Evolutionary conservation across 2,888 invertebrate genomes (phyloP).

Genomic region (Ormia ochracea): DNA sequence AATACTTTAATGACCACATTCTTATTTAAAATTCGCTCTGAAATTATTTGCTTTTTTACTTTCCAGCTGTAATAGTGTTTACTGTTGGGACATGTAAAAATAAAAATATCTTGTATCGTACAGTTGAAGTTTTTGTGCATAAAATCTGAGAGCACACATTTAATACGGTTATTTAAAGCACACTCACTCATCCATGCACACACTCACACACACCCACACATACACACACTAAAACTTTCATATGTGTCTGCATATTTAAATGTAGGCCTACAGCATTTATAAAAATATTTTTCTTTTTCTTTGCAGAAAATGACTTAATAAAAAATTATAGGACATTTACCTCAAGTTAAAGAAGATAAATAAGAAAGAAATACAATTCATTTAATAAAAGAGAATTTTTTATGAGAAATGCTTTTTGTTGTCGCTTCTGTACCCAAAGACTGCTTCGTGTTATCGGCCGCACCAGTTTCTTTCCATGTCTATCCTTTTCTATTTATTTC

Average conservation of each 20-base stretch:
- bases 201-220: too few relatives aligned
- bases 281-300: background rate
- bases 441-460: slow-evolving; percentile 17
- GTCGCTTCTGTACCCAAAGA: background rate
- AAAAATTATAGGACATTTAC: slow-evolving; percentile 61
- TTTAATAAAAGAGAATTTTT: slow-evolving; percentile 34
- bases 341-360: slow-evolving; percentile 30
- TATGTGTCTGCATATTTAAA: background rate
- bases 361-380: slow-evolving; percentile 16
- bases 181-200: too few relatives aligned
- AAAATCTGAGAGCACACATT: background rate
- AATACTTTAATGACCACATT: too few relatives aligned
- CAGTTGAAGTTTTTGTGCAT: background rate
- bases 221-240: background rate
- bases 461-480: background rate
- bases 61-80: background rate
- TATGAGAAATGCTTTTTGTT: background rate
- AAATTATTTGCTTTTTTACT: too few relatives aligned
- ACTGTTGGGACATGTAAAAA: background rate
- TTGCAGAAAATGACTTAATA: slow-evolving; percentile 50
- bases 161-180: background rate
- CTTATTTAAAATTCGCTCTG: too few relatives aligned
- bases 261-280: slow-evolving; percentile 17
- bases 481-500: background rate
- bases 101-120: too few relatives aligned